These are phyloP conservation scores for Delia radicum DNA, from an alignment of 1,140 invertebrate species.

Conservation along the genomic window DNA sequence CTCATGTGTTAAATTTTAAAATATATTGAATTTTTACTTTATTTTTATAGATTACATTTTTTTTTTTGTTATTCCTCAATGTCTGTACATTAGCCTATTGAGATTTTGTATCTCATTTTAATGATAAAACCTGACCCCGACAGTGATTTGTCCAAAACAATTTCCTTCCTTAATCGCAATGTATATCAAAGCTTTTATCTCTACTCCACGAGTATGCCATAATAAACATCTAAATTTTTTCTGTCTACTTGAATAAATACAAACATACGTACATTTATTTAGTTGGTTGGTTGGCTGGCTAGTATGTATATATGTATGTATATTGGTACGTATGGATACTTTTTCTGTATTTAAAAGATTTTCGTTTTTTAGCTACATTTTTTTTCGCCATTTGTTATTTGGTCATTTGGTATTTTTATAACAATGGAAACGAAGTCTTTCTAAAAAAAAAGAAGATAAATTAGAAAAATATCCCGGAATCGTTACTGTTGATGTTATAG, in stretches of 20 bases:
- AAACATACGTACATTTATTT: neutral
- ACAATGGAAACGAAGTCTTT: neutral
- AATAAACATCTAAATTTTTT: too few species aligned
- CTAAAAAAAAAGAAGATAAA: constrained; percentile 15
- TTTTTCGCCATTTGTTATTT: constrained; percentile 20
- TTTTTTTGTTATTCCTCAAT: neutral
- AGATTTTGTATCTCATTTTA: constrained; percentile 17
- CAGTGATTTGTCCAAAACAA: constrained; percentile 52
- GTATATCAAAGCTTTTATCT: constrained; percentile 31
- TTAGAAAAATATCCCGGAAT: constrained; percentile 15
- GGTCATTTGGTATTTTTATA: neutral
- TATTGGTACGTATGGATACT: neutral
- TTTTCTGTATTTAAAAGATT: too few species aligned
- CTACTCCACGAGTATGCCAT: neutral
- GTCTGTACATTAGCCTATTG: neutral
- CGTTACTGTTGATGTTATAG: constrained; percentile 10
- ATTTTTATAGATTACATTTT: neutral
- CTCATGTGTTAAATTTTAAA: too few species aligned
- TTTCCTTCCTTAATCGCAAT: constrained; percentile 55
- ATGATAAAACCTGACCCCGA: constrained; percentile 30
- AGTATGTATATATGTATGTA: neutral
- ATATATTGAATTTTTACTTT: too few species aligned
- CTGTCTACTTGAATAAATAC: too few species aligned
- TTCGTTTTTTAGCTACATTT: neutral
- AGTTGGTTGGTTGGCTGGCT: too few species aligned